Base-by-base conservation (phyloP, 2,113 vertebrate species). In the Plectropomus leopardus region DNA sequence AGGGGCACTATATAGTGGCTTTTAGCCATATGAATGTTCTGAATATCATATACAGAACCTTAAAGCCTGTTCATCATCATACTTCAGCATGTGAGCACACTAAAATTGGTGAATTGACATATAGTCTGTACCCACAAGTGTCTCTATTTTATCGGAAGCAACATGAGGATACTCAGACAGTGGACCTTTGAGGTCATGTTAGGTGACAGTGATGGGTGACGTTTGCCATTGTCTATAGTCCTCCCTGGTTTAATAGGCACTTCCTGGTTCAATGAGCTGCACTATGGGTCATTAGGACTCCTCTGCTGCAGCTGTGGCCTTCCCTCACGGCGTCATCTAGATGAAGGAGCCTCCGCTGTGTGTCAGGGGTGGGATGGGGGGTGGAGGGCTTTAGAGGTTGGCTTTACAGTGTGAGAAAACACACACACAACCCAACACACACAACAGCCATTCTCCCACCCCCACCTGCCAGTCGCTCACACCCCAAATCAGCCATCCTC, bases 211-310 rank as follows among this genome's bases (percentile, higher is more conserved):
- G 85, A 91, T 76, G 76, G 78, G 55, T 86, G 81, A 77, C 70
- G 30, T 81, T 75, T 72, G 64, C 77, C 60, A 32, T 75, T 58
- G 67, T 82, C 66, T 1, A 59, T 71, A 63, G 34, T 72, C 42
- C 45, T 5, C 40, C n/a, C 24, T 55, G 70, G 70, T 88, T 88
- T 94, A 93, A 94, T 94, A 80, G 89, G 80, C 48, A 68, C 82
- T 92, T 86, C 89, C 87, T 91, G 89, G 87, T 88, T 93, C 91
- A 92, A 73, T 91, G 89, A 88, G 86, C 90, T 80, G 87, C 86
- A 84, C 71, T 87, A 84, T 89, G 89, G 86, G 91, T 92, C 89
- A 90, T 93, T 93, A 93, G 83, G 76, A 70, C 83, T 82, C 84
- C 86, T 87, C 69, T 65, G 77, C 78, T 80, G 82, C 88, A 93